Conservation (phyloP, 2,113 vertebrate genomes). For the Hydropotes inermis region DNA sequence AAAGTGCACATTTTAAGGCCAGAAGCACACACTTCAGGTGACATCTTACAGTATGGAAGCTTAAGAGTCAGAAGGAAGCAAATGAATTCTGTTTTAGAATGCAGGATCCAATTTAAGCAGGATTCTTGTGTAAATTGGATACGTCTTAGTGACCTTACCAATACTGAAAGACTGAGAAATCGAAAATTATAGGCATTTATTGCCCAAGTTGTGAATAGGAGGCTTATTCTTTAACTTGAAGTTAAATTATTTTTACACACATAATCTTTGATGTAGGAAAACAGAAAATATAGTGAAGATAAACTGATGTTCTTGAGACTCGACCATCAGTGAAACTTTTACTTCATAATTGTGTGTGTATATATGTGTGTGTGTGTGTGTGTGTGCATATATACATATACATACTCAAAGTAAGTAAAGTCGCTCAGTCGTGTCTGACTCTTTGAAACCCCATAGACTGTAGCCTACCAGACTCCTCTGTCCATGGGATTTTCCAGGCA, state of each 20-base stretch:
- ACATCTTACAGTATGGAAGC: not conserved
- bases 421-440: too few relatives aligned
- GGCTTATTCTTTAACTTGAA: not conserved
- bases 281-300: not conserved
- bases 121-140: not conserved
- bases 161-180: not conserved
- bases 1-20: not conserved
- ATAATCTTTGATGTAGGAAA: not conserved
- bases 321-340: not conserved
- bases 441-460: too few relatives aligned
- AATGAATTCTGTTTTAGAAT: not conserved
- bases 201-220: not conserved
- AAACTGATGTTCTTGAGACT: not conserved
- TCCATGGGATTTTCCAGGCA: too few relatives aligned
- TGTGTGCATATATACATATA: not conserved
- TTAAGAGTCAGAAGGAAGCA: not conserved
- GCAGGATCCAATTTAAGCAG: not conserved
- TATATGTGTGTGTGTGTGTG: accelerated
- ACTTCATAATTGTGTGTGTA: not conserved
- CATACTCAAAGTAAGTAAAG: not conserved
- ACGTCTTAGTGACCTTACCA: not conserved
- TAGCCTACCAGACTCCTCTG: too few relatives aligned
- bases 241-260: not conserved
- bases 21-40: not conserved
- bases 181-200: not conserved